phyloP scores from a whole-genome alignment of 2,888 invertebrate genomes.

The Agrenia bidenticulata region DNA sequence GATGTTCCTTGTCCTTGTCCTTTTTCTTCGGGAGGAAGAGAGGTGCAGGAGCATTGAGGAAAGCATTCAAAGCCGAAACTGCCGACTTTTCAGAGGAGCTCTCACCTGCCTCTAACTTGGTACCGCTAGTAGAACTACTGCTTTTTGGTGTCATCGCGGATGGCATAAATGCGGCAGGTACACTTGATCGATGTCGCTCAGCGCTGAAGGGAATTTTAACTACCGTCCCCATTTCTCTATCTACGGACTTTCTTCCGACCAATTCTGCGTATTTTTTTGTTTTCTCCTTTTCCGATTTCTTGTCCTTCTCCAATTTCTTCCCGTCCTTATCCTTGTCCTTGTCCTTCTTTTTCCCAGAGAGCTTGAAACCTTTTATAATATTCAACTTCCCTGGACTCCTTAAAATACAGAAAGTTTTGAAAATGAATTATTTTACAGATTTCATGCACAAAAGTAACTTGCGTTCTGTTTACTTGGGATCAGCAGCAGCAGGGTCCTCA shows the following conservation, averaged over 20 bases:
- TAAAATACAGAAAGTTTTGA: neutral
- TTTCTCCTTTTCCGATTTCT: constrained; percentile 41
- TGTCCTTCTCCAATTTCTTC: constrained; percentile 42
- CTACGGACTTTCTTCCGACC: constrained; percentile 23
- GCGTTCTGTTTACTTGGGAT: constrained; percentile 25
- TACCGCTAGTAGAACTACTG: constrained; percentile 7
- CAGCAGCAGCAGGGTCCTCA: constrained; percentile 42
- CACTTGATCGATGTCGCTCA: constrained; percentile 18
- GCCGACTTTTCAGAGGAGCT: constrained; percentile 10
- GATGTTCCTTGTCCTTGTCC: constrained; percentile 32
- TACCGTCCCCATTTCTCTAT: constrained; percentile 31
- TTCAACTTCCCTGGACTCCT: constrained; percentile 50
- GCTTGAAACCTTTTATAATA: constrained; percentile 49
- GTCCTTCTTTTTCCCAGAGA: constrained; percentile 44
- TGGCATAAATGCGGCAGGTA: constrained; percentile 13
- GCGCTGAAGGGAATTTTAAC: constrained; percentile 39
- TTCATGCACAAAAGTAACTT: neutral
- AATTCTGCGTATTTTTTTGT: constrained; percentile 30
- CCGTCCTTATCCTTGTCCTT: constrained; percentile 27
- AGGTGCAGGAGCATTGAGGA: constrained; percentile 52
- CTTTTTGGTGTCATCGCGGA: constrained; percentile 17
- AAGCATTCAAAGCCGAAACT: constrained; percentile 45
- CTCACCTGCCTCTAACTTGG: neutral
- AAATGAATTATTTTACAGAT: constrained; percentile 8
- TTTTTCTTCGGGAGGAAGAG: constrained; percentile 42